Base-by-base conservation (phyloP, 2,113 vertebrate species). In the Telmatochromis brichardi region DNA sequence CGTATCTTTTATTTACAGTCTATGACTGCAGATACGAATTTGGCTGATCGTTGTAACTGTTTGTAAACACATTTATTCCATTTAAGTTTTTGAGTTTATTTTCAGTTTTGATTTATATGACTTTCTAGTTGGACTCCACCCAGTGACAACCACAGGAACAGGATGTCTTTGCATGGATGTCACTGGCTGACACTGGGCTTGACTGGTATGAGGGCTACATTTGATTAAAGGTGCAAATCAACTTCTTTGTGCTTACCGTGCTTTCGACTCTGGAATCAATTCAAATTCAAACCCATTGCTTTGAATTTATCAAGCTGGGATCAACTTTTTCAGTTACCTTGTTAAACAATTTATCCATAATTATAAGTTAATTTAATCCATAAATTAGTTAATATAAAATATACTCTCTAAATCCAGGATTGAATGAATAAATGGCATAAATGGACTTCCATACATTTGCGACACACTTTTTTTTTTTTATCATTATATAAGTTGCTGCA, bases 11-110 rank as follows among this genome's bases (percentile, higher is more conserved):
- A 47, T 28, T 76, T 76, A 76, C 23, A 76, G 68, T 47, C 21
- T 76, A 28, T 28, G 21, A 0, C 23, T 11, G 15, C 14, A 47
- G 68, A 17, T 45, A 26, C 0, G 0, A 71, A 42, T 28, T 45
- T 73, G n/a, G 7, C 7, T 42, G 14, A 73, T 45, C 0, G 14
- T 17, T 47, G 23, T 3, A 73, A 47, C 2, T 17, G 0, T 42
- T 47, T 7, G 37, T 4, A 73, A 73, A 6, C 13, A 6, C 19
- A 71, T 73, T 45, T 73, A 2, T 73, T 45, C 13, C 14, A 10
- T 26, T 47, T 3, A 6, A 15, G 8, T 17, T 45, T 45, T 0
- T 9, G 7, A 9, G 23, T 45, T 73, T 17, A 73, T 73, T 73
- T 73, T 73, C 14, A 5, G 1, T 2, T 73, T 45, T 42, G 9